These are phyloP conservation scores for Chymomyza caudatula DNA, from an alignment of 2,888 invertebrate genomes.

Conservation along the genomic window DNA sequence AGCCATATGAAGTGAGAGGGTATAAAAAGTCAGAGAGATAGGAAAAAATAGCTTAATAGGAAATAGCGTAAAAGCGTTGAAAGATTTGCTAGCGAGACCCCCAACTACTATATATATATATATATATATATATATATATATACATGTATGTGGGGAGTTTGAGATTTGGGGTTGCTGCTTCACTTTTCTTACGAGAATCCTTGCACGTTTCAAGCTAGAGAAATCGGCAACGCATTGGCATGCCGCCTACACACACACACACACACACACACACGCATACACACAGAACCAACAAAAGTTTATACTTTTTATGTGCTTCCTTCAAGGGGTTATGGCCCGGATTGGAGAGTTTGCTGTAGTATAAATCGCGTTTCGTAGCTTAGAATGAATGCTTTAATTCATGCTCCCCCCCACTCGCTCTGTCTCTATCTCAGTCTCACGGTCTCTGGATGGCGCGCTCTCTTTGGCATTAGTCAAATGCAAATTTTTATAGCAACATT, in stretches of 20 bases:
- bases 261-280: background rate
- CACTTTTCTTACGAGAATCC: slow-evolving; percentile 44
- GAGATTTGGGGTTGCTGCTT: slow-evolving; percentile 15
- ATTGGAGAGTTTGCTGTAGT: no score
- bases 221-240: slow-evolving; percentile 71
- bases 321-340: background rate
- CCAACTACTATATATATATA: background rate
- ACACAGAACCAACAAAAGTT: background rate
- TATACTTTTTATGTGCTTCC: background rate
- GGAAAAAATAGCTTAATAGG: slow-evolving; percentile 70
- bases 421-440: background rate
- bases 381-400: background rate
- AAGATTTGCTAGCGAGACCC: slow-evolving; percentile 12
- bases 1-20: slow-evolving; percentile 18
- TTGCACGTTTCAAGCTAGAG: slow-evolving; percentile 69
- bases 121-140: slow-evolving; percentile 6
- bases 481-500: slow-evolving; percentile 64
- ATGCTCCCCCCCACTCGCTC: background rate
- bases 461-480: slow-evolving; percentile 66
- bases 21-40: slow-evolving; percentile 28
- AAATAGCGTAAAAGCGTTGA: slow-evolving; percentile 66
- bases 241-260: slow-evolving; percentile 28
- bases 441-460: background rate
- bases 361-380: background rate
- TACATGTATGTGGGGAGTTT: slow-evolving; percentile 3